phyloP scores from a whole-genome alignment of 2,888 invertebrate species.

The Brachyopa scutellaris region DNA sequence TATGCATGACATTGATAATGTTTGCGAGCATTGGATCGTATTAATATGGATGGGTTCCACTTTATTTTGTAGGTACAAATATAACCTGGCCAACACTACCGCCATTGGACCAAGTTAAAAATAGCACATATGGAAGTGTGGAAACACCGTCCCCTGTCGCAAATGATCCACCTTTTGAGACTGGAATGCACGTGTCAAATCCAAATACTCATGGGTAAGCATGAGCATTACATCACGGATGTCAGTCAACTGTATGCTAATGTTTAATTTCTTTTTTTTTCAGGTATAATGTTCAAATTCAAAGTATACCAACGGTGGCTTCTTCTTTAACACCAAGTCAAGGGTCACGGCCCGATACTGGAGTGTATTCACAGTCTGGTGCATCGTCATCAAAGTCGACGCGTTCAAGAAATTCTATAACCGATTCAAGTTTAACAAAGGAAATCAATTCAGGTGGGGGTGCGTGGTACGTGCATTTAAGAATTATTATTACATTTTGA shows the following conservation, averaged over 20 bases:
- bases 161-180: conserved; percentile 79
- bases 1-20: conserved; percentile 49
- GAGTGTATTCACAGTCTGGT: conserved; percentile 76
- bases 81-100: conserved; percentile 80
- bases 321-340: conserved; percentile 77
- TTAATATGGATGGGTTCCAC: conserved; percentile 1
- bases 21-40: neutral
- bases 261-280: conserved; percentile 4
- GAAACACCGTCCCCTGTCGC: conserved; percentile 81
- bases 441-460: conserved; percentile 83
- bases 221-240: neutral
- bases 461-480: neutral
- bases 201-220: conserved; percentile 81
- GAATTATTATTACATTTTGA: no score
- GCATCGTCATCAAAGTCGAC: conserved; percentile 80
- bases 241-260: conserved; percentile 4
- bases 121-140: conserved; percentile 80
- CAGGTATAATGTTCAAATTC: conserved; percentile 81
- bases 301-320: conserved; percentile 79
- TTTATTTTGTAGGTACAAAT: conserved; percentile 79
- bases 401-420: conserved; percentile 77
- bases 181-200: conserved; percentile 78
- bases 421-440: conserved; percentile 80
- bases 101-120: conserved; percentile 80
- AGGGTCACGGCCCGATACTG: conserved; percentile 78